Percentiles rank a stretch among this genome's conserved stretches.
These are phyloP conservation scores for Agrotis clavis DNA, from an alignment of 2,888 invertebrate species.

Conservation along the genomic window DNA sequence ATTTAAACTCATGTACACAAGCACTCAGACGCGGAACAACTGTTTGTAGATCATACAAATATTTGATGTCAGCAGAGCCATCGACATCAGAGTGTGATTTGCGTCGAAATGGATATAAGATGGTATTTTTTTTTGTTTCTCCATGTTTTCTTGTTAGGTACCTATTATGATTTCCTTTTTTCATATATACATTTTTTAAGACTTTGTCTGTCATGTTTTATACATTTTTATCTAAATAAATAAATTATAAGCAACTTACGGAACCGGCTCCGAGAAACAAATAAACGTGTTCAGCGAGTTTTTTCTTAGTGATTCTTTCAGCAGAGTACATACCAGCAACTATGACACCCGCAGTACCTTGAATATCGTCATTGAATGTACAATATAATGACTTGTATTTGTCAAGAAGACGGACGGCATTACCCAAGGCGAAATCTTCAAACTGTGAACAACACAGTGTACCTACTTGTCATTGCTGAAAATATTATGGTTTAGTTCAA, in stretches of 20 bases:
- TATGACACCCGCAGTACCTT: conserved; percentile 98
- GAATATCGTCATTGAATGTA: conserved; percentile 99
- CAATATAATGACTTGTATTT: conserved; percentile 97
- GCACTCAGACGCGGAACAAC: no score
- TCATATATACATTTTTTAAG: no score
- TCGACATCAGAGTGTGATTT: no score
- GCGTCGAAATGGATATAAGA: no score
- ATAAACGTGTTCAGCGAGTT: conserved; percentile 95
- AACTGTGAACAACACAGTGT: conserved; percentile 90
- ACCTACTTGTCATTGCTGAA: not conserved
- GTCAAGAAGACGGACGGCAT: conserved; percentile 97
- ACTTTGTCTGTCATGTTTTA: no score
- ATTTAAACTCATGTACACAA: no score
- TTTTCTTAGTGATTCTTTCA: conserved; percentile 93
- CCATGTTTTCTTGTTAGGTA: no score
- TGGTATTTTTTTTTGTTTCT: no score
- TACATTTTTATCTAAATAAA: no score
- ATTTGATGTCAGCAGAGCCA: no score
- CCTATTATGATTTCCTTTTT: no score
- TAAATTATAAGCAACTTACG: conserved; percentile 75
- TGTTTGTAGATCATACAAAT: no score
- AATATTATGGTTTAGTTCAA: not conserved
- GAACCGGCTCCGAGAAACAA: conserved; percentile 97
- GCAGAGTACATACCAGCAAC: conserved; percentile 97
- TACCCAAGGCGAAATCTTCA: conserved; percentile 98